Evolutionary conservation across 2,888 invertebrate species (phyloP).

Genomic region (Acanthoscelides obtectus): DNA sequence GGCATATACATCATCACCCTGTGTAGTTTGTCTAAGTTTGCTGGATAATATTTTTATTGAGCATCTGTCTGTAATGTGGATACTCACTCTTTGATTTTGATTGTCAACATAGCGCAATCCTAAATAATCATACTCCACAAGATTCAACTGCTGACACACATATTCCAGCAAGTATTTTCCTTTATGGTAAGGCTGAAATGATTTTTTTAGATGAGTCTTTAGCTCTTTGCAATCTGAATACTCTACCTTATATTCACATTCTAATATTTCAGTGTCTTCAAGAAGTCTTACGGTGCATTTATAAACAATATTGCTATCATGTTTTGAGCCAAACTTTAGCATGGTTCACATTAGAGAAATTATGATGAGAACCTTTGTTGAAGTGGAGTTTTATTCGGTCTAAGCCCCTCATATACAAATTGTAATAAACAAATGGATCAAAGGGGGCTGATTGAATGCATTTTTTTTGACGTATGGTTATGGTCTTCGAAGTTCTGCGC

Average conservation of each 20-base stretch:
- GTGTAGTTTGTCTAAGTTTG: too few species aligned
- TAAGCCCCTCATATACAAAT: not conserved
- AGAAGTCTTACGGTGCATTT: slow-evolving; percentile 85
- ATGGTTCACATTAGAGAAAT: slow-evolving; percentile 32
- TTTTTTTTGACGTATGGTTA: not conserved
- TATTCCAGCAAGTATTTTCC: slow-evolving; percentile 86
- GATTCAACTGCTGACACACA: slow-evolving; percentile 85
- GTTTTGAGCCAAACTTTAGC: slow-evolving; percentile 54
- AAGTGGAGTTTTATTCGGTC: not conserved
- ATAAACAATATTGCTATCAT: slow-evolving; percentile 72
- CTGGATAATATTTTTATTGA: too few species aligned
- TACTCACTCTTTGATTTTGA: slow-evolving; percentile 75
- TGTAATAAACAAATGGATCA: not conserved
- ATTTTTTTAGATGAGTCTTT: slow-evolving; percentile 11
- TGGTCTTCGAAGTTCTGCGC: not conserved
- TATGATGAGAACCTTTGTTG: not conserved
- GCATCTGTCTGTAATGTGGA: too few species aligned
- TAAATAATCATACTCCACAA: slow-evolving; percentile 91
- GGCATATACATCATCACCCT: too few species aligned
- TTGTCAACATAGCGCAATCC: slow-evolving; percentile 89
- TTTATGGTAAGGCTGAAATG: slow-evolving; percentile 77
- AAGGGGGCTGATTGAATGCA: not conserved
- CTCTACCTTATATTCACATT: slow-evolving; percentile 85
- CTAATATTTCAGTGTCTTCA: slow-evolving; percentile 86
- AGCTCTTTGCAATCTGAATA: slow-evolving; percentile 9